Percentiles rank a stretch among this genome's conserved stretches.
These are phyloP conservation scores for Rhopalosiphum nymphaeae DNA, from an alignment of 2,888 invertebrate species.

Conservation along the genomic window DNA sequence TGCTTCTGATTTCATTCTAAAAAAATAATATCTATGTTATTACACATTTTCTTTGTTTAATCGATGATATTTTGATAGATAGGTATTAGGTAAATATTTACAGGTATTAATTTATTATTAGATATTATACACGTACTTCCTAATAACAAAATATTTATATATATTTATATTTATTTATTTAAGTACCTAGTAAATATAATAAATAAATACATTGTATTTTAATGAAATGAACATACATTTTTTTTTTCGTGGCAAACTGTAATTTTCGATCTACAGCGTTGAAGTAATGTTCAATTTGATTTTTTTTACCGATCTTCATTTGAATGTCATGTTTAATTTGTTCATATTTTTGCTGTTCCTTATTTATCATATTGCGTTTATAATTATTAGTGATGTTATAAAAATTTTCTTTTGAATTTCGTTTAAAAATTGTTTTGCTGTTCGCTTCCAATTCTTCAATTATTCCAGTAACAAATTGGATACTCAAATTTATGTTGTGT, in stretches of 20 bases:
- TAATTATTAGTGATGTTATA: not conserved
- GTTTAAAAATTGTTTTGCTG: not conserved
- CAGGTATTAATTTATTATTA: not conserved
- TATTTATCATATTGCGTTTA: not conserved
- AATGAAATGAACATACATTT: constrained; percentile 29
- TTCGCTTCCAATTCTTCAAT: not conserved
- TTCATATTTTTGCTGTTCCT: not conserved
- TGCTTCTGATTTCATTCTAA: constrained; percentile 56
- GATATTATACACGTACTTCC: not conserved
- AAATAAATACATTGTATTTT: not conserved
- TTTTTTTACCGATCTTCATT: not conserved
- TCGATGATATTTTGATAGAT: no score
- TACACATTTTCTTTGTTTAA: no score
- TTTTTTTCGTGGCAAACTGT: constrained; percentile 15
- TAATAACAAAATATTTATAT: not conserved
- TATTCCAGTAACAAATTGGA: constrained; percentile 8
- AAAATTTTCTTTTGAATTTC: not conserved
- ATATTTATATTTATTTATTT: no score
- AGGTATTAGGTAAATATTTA: no score
- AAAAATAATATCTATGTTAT: not conserved
- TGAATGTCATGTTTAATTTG: not conserved
- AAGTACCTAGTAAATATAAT: not conserved
- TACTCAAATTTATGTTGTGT: not conserved
- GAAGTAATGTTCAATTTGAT: constrained; percentile 47
- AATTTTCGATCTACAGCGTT: constrained; percentile 17